Conservation (phyloP, 2,888 invertebrate species). For the Troides oblongomaculatus region DNA sequence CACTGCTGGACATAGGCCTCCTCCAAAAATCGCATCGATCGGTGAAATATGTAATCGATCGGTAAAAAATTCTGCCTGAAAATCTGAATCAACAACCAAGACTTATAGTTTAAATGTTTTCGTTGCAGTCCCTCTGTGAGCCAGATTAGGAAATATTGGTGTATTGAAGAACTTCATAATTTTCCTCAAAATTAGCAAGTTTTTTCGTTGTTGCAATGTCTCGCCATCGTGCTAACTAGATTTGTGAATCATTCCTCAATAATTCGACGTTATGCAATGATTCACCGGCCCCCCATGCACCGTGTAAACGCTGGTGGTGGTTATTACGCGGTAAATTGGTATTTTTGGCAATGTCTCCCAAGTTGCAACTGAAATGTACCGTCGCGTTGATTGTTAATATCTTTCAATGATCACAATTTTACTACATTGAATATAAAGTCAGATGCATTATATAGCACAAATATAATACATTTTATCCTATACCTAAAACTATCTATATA, state of each 20-base stretch:
- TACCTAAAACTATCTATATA: no score
- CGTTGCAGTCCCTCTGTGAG: no score
- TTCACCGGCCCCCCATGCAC: conserved; percentile 40
- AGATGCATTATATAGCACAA: not conserved
- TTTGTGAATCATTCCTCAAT: conserved; percentile 17
- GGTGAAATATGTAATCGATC: no score
- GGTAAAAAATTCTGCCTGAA: no score
- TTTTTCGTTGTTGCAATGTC: not conserved
- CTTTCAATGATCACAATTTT: conserved; percentile 7
- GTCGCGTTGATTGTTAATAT: conserved; percentile 17
- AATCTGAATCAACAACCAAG: no score
- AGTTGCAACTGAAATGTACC: conserved; percentile 45
- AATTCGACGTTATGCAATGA: conserved; percentile 38
- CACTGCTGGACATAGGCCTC: no score
- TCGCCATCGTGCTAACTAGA: not conserved
- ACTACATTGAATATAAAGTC: not conserved
- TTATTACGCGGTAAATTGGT: conserved; percentile 38
- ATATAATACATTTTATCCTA: not conserved
- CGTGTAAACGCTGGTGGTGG: conserved; percentile 34
- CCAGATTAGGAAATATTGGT: no score
- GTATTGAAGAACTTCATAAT: not conserved
- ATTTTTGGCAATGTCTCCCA: conserved; percentile 69
- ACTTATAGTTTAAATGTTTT: no score
- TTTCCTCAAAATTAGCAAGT: not conserved
- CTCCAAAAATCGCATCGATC: no score